These are phyloP conservation scores for Nasonia giraulti DNA, from an alignment of 1,140 invertebrate species.

Conservation along the genomic window DNA sequence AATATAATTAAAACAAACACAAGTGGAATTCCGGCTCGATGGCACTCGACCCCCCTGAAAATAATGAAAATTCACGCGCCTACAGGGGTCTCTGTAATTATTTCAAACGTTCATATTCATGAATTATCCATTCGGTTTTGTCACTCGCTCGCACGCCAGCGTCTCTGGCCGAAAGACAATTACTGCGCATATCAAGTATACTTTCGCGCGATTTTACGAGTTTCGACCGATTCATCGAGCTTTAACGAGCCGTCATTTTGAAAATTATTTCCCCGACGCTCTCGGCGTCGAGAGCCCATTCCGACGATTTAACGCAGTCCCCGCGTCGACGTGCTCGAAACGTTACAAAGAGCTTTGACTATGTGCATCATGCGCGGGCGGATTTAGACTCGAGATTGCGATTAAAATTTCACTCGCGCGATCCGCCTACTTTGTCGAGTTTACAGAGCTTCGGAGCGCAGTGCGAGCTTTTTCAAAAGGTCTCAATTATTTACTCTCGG, in stretches of 20 bases:
- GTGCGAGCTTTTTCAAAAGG: too few species aligned
- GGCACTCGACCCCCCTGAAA: background rate
- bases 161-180: background rate
- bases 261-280: background rate
- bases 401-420: too few species aligned
- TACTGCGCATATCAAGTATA: background rate
- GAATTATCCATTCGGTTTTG: background rate
- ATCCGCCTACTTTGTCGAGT: too few species aligned
- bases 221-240: conserved; percentile 3
- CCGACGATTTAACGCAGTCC: background rate
- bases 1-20: background rate
- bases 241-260: conserved; percentile 15
- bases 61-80: background rate
- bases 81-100: background rate
- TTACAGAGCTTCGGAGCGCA: too few species aligned
- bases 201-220: background rate
- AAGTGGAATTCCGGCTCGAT: background rate
- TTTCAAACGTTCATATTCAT: background rate
- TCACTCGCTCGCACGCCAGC: too few species aligned
- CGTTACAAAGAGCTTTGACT: background rate
- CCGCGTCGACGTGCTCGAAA: background rate
- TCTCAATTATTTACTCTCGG: too few species aligned
- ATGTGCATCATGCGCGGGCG: background rate
- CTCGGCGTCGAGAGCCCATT: background rate
- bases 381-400: too few species aligned